These are phyloP conservation scores for Gobius niger DNA, from an alignment of 2,113 vertebrate species.

Conservation along the genomic window DNA sequence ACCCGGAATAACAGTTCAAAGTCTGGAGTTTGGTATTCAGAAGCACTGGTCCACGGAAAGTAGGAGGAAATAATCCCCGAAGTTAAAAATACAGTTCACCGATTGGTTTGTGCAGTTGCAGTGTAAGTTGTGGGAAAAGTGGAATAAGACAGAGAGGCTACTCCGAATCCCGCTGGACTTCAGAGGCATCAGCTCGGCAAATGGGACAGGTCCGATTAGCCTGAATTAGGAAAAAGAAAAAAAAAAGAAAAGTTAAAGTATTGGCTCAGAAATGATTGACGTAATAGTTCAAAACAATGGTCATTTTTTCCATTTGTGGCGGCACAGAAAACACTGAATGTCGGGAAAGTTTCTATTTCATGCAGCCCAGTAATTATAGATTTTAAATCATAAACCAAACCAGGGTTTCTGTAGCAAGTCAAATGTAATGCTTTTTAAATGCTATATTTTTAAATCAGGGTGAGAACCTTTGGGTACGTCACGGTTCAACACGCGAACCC, in stretches of 20 bases:
- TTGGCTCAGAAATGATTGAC: not conserved
- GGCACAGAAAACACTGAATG: no score
- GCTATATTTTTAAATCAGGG: no score
- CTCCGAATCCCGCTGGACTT: slow-evolving; percentile 97
- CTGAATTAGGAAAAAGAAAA: slow-evolving; percentile 61
- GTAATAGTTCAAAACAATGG: no score
- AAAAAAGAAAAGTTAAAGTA: not conserved
- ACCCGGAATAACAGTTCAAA: slow-evolving; percentile 22
- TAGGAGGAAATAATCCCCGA: slow-evolving; percentile 23
- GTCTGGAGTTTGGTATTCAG: slow-evolving; percentile 19
- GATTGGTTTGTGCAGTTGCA: slow-evolving; percentile 32
- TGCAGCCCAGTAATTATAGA: no score
- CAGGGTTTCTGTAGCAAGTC: no score
- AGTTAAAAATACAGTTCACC: slow-evolving; percentile 26
- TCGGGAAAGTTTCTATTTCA: no score
- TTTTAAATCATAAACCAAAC: no score
- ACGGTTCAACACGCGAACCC: no score
- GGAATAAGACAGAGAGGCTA: slow-evolving; percentile 78
- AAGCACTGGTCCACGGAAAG: slow-evolving; percentile 41
- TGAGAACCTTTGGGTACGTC: no score
- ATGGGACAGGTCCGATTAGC: slow-evolving; percentile 97
- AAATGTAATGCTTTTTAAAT: no score
- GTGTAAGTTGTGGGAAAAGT: slow-evolving; percentile 47
- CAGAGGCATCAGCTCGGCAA: slow-evolving; percentile 96
- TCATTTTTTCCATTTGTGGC: no score